Evolutionary conservation across 2,113 vertebrate genomes (phyloP).

Genomic region (Shinisaurus crocodilurus): DNA sequence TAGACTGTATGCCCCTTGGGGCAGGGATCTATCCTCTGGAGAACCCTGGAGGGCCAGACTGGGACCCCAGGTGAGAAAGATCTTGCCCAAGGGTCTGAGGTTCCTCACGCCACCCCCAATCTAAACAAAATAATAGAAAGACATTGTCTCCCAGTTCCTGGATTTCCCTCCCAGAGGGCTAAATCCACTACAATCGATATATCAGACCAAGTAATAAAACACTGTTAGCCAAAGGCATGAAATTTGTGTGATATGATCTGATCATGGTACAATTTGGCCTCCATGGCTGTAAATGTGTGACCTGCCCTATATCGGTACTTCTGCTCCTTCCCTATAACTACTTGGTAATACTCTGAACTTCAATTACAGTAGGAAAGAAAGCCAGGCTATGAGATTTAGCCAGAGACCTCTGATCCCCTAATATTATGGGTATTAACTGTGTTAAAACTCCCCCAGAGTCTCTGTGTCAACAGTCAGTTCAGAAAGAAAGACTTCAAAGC

Average conservation of each 20-base stretch:
- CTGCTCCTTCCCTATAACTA: background rate
- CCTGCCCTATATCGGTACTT: background rate
- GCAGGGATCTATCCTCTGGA: background rate
- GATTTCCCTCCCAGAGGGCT: background rate
- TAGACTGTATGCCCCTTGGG: background rate
- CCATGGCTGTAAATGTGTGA: background rate
- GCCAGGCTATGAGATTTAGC: background rate
- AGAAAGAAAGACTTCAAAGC: constrained; percentile 9
- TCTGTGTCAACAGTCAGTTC: constrained; percentile 20
- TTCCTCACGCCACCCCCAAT: background rate
- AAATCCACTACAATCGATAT: background rate
- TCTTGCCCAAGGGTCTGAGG: no score
- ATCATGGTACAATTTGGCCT: no score
- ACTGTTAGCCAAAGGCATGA: background rate
- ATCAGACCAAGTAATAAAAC: background rate
- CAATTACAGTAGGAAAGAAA: constrained; percentile 25
- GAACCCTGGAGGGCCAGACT: no score
- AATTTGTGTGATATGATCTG: background rate
- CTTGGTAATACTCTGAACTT: constrained; percentile 13
- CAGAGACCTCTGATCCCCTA: background rate
- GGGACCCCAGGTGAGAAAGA: no score
- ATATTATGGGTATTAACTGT: constrained; percentile 20
- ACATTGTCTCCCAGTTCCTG: background rate
- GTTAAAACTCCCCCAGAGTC: constrained; percentile 4
- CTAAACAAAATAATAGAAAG: background rate